Evolutionary conservation across 1,140 invertebrate species (phyloP).

Genomic region (Mya arenaria): DNA sequence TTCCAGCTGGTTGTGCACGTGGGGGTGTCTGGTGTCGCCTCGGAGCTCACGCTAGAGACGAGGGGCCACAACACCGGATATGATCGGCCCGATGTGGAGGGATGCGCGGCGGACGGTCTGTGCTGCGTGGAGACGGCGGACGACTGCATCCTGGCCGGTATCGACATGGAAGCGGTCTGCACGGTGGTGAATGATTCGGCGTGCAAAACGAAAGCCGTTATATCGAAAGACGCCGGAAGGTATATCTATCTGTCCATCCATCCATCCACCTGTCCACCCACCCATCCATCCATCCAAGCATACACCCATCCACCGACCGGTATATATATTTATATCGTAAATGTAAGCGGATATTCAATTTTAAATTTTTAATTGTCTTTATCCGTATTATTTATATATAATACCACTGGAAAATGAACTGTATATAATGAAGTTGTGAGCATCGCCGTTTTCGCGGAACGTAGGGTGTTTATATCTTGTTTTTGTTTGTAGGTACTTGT

Average conservation of each 20-base stretch:
- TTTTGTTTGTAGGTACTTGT: constrained; percentile 81
- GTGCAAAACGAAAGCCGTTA: constrained; percentile 75
- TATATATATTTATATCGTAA: too few relatives aligned
- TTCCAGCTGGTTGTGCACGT: constrained; percentile 82
- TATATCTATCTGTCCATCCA: too few relatives aligned
- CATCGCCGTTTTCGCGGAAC: too few relatives aligned
- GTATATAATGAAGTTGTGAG: too few relatives aligned
- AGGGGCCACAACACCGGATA: constrained; percentile 82
- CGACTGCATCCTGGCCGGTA: constrained; percentile 74
- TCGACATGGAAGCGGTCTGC: constrained; percentile 80
- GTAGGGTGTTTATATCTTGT: too few relatives aligned
- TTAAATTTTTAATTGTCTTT: too few relatives aligned
- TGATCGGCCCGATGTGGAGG: constrained; percentile 77
- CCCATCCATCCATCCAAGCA: too few relatives aligned
- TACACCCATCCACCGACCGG: too few relatives aligned
- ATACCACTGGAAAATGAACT: too few relatives aligned
- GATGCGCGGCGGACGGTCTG: constrained; percentile 54
- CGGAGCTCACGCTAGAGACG: constrained; percentile 81
- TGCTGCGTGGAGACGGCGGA: constrained; percentile 77
- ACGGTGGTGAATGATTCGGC: constrained; percentile 76
- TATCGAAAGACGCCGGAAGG: constrained; percentile 82
- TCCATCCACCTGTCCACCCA: too few relatives aligned
- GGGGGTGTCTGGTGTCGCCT: constrained; percentile 82
- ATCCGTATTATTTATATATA: too few relatives aligned
- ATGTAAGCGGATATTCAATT: too few relatives aligned